Percentiles rank a stretch among this genome's conserved stretches.
These are phyloP conservation scores for Mamestra brassicae DNA, from an alignment of 2,888 invertebrate genomes.

Conservation along the genomic window DNA sequence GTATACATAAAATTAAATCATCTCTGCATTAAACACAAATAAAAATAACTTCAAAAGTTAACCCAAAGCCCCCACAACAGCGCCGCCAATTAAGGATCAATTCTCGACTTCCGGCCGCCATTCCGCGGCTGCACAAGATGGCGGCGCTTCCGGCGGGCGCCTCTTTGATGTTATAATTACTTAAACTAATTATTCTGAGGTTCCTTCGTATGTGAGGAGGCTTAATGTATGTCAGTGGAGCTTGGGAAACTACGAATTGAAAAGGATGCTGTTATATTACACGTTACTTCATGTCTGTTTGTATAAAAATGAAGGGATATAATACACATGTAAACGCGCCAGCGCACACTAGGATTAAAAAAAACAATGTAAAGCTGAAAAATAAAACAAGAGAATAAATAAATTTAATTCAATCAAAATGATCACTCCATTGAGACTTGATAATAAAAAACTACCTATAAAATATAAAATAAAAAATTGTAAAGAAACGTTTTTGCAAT, in stretches of 20 bases:
- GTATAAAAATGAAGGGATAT: not conserved
- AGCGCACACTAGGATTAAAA: too few species aligned
- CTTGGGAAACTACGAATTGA: not conserved
- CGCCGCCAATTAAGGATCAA: conserved; percentile 48
- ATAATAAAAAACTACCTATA: too few species aligned
- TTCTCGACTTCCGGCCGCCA: conserved; percentile 52
- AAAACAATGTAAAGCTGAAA: too few species aligned
- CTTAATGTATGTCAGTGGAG: conserved; percentile 39
- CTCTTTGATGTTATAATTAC: conserved; percentile 53
- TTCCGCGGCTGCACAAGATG: conserved; percentile 58
- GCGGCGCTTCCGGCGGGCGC: conserved; percentile 41
- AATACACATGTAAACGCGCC: too few species aligned
- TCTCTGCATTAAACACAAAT: too few species aligned
- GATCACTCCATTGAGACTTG: too few species aligned
- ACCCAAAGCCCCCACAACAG: not conserved
- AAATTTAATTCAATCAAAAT: too few species aligned
- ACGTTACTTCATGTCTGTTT: not conserved
- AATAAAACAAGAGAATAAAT: too few species aligned
- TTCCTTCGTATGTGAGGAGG: not conserved
- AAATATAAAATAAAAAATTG: too few species aligned
- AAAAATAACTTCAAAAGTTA: not conserved
- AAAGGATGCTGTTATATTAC: not conserved
- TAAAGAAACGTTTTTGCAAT: too few species aligned
- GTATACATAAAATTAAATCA: too few species aligned
- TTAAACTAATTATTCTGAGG: conserved; percentile 53